Evolutionary conservation across 1,140 invertebrate genomes (phyloP).

Genomic region (Cydia pomonella): DNA sequence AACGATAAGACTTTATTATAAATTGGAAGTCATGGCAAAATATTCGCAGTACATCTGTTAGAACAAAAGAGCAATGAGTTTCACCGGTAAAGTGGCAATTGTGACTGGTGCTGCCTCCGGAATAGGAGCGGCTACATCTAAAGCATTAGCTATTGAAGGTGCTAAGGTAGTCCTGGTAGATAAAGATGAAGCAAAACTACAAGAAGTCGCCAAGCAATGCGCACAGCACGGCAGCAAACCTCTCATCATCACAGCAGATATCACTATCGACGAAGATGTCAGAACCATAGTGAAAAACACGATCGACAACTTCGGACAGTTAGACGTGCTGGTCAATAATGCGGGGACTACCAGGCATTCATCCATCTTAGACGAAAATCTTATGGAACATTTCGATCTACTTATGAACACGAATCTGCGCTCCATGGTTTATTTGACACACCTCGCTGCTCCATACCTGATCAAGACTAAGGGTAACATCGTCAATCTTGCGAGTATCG

Average conservation of each 20-base stretch:
- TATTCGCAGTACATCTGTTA: too few species aligned
- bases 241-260: slow-evolving; percentile 81
- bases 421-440: slow-evolving; percentile 85
- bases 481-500: slow-evolving; percentile 87
- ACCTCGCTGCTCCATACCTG: slow-evolving; percentile 44
- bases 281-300: slow-evolving; percentile 82
- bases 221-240: slow-evolving; percentile 70
- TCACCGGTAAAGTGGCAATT: slow-evolving; percentile 82
- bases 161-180: slow-evolving; percentile 86
- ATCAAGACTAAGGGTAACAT: slow-evolving; percentile 85
- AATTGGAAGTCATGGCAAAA: too few species aligned
- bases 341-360: slow-evolving; percentile 81
- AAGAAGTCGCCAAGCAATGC: slow-evolving; percentile 82
- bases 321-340: slow-evolving; percentile 80
- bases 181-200: slow-evolving; percentile 82
- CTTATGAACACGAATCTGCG: slow-evolving; percentile 86
- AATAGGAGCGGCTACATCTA: slow-evolving; percentile 89
- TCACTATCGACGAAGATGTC: slow-evolving; percentile 84
- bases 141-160: slow-evolving; percentile 86
- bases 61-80: slow-evolving; percentile 36
- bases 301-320: slow-evolving; percentile 81
- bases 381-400: slow-evolving; percentile 84
- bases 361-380: slow-evolving; percentile 83
- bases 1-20: too few species aligned
- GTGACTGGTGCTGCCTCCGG: slow-evolving; percentile 91